phyloP scores from a whole-genome alignment of 2,113 vertebrate genomes.

The Parus major region DNA sequence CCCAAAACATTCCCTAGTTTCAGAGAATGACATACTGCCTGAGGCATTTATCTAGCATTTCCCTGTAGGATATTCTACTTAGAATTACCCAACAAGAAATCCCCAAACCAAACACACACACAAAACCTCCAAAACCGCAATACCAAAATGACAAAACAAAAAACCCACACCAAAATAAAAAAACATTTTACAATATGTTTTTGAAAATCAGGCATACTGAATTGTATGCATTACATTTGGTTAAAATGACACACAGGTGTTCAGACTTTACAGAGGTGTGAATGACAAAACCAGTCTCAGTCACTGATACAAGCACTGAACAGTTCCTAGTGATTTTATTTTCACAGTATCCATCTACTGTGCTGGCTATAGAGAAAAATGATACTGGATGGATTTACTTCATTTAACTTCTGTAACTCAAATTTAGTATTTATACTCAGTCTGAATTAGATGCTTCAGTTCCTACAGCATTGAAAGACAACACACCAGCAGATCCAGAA shows the following conservation, averaged over 20 bases:
- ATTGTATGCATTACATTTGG: neutral
- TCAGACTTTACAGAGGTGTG: neutral
- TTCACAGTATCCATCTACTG: neutral
- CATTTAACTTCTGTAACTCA: neutral
- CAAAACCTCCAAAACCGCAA: neutral
- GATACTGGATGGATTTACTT: neutral
- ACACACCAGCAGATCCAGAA: neutral
- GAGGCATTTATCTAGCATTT: neutral
- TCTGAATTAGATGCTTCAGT: neutral
- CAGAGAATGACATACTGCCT: neutral
- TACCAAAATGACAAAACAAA: neutral
- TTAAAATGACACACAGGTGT: neutral
- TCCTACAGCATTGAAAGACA: neutral
- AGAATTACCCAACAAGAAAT: neutral
- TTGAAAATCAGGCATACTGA: neutral
- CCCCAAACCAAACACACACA: neutral
- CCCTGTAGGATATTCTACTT: neutral
- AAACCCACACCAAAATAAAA: neutral
- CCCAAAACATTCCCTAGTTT: neutral
- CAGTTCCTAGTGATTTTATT: neutral
- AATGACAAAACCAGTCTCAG: neutral
- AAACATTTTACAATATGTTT: neutral
- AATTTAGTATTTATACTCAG: neutral
- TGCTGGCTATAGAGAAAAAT: neutral
- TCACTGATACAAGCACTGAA: neutral